These are phyloP conservation scores for Venustaconcha ellipsiformis DNA, from an alignment of 1,140 invertebrate genomes.

Conservation along the genomic window DNA sequence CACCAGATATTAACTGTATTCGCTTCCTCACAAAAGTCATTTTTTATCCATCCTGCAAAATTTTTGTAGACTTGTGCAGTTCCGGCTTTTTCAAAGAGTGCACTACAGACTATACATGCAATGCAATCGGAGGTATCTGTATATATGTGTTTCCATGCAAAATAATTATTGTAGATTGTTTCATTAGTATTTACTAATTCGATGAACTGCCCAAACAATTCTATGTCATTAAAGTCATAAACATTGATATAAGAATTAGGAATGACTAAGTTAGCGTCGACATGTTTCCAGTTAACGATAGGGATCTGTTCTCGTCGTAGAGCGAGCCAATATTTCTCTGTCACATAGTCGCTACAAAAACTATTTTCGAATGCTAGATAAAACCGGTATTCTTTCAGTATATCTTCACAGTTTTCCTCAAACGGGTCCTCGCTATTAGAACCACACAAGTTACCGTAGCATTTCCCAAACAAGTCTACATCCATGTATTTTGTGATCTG, in stretches of 20 bases:
- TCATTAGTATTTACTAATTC: slow-evolving; percentile 69
- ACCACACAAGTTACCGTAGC: slow-evolving; percentile 43
- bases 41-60: slow-evolving; percentile 48
- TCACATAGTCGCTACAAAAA: slow-evolving; percentile 67
- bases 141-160: slow-evolving; percentile 54
- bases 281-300: slow-evolving; percentile 51
- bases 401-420: slow-evolving; percentile 42
- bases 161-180: slow-evolving; percentile 62
- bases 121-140: slow-evolving; percentile 39
- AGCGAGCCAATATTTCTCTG: slow-evolving; percentile 66
- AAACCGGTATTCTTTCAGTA: slow-evolving; percentile 86
- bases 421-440: slow-evolving; percentile 25
- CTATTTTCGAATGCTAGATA: slow-evolving; percentile 72
- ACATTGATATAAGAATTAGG: slow-evolving; percentile 92
- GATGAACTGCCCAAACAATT: slow-evolving; percentile 87
- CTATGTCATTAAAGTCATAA: slow-evolving; percentile 89
- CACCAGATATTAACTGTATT: no score
- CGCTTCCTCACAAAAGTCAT: slow-evolving; percentile 37
- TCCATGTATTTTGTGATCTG: slow-evolving; percentile 72
- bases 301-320: slow-evolving; percentile 50
- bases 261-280: slow-evolving; percentile 52
- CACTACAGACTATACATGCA: slow-evolving; percentile 38
- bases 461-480: slow-evolving; percentile 78
- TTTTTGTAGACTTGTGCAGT: slow-evolving; percentile 50
- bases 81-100: slow-evolving; percentile 37